phyloP scores from a whole-genome alignment of 37 sponge, comb jelly and placozoan species.

The Chondrilla cf. caribensis region DNA sequence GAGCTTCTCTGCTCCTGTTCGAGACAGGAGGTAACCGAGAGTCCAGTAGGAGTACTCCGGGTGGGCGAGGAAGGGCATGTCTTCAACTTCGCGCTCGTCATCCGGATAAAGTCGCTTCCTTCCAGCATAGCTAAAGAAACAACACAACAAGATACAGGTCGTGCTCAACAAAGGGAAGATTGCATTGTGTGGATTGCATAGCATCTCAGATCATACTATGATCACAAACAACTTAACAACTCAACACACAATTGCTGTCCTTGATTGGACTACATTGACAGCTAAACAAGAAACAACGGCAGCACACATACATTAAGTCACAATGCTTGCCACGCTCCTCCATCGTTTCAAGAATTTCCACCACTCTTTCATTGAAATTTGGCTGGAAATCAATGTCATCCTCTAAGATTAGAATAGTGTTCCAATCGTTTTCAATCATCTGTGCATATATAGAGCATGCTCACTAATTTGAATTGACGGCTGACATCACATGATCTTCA shows the following conservation, averaged over 20 bases:
- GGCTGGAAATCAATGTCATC: slow-evolving; percentile 87
- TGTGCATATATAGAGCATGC: neutral
- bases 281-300: no score
- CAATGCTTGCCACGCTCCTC: slow-evolving; percentile 67
- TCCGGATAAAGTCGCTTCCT: slow-evolving; percentile 66
- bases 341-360: slow-evolving; percentile 24
- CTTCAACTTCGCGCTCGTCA: slow-evolving; percentile 51
- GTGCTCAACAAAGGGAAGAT: no score
- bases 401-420: slow-evolving; percentile 76
- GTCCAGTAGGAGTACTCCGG: slow-evolving; percentile 38
- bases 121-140: slow-evolving; percentile 65
- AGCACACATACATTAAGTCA: slow-evolving; percentile 84
- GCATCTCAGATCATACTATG: no score
- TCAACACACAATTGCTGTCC: no score
- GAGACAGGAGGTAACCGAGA: slow-evolving; percentile 19
- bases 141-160: no score
- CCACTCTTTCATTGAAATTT: slow-evolving; percentile 55
- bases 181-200: no score
- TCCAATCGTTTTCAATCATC: slow-evolving; percentile 41
- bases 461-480: no score
- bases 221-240: no score
- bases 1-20: slow-evolving; percentile 87
- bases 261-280: no score
- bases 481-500: no score
- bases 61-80: slow-evolving; percentile 22